These are phyloP conservation scores for Seladonia tumulorum DNA, from an alignment of 2,888 invertebrate species.

Conservation along the genomic window DNA sequence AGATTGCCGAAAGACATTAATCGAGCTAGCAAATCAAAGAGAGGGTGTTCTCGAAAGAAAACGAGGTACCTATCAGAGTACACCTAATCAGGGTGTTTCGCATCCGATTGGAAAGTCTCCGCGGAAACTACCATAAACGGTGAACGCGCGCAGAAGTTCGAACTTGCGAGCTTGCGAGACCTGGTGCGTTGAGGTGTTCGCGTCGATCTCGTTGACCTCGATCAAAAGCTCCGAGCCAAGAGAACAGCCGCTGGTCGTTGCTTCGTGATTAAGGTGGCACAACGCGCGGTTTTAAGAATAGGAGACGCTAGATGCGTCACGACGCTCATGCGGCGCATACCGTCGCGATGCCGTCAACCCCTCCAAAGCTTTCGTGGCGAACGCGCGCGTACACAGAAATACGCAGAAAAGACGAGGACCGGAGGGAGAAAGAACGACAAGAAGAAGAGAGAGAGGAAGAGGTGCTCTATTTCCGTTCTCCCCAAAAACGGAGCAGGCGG, in stretches of 20 bases:
- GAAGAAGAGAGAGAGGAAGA: conserved; percentile 45
- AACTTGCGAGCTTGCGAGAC: background rate
- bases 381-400: conserved; percentile 50
- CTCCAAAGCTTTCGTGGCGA: conserved; percentile 61
- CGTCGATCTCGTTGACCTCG: conserved; percentile 35
- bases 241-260: conserved; percentile 55
- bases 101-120: background rate
- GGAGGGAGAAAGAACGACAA: conserved; percentile 48
- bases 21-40: background rate
- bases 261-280: conserved; percentile 66
- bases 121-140: conserved; percentile 12
- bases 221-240: conserved; percentile 40
- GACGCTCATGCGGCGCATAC: conserved; percentile 72
- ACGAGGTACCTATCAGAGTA: background rate
- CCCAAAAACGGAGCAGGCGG: conserved; percentile 72
- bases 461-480: conserved; percentile 82
- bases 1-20: background rate
- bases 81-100: background rate
- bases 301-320: conserved; percentile 78
- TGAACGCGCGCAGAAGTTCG: background rate
- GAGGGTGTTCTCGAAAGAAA: background rate
- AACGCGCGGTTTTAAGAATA: conserved; percentile 71
- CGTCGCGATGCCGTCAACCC: conserved; percentile 77
- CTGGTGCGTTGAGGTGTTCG: conserved; percentile 27
- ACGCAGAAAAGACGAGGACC: conserved; percentile 52